Conservation (phyloP, 1,140 invertebrate genomes). For the Penaeus indicus region DNA sequence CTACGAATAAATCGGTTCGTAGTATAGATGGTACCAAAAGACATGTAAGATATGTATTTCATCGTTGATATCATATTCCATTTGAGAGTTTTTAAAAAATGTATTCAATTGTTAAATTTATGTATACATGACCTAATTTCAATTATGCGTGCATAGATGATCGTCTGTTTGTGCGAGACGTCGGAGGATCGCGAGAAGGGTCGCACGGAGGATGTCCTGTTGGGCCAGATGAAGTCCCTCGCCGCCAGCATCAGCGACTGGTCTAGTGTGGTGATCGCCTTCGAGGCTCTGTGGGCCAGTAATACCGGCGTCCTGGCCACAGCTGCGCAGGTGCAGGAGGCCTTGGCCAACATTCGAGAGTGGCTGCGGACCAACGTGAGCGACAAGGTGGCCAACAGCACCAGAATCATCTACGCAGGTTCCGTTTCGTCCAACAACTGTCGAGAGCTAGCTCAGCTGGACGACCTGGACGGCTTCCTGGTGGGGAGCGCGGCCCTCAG, state of each 20-base stretch:
- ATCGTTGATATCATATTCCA: too few species aligned
- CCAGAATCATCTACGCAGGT: constrained; percentile 97
- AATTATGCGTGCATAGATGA: constrained; percentile 7
- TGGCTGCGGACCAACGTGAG: constrained; percentile 89
- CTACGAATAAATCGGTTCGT: too few species aligned
- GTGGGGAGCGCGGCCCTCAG: constrained; percentile 97
- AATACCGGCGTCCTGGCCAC: constrained; percentile 95
- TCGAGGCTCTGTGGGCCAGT: constrained; percentile 55
- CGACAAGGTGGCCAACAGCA: constrained; percentile 77
- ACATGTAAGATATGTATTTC: too few species aligned
- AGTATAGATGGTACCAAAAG: too few species aligned
- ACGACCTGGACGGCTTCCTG: constrained; percentile 98
- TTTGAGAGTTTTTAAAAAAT: too few species aligned
- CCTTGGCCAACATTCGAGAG: constrained; percentile 83
- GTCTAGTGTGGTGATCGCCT: constrained; percentile 63
- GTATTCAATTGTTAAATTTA: neutral
- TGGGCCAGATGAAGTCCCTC: constrained; percentile 73
- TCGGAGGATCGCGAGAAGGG: constrained; percentile 20
- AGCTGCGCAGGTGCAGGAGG: constrained; percentile 74
- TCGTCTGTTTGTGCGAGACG: constrained; percentile 53
- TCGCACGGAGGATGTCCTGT: constrained; percentile 39
- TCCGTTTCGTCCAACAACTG: constrained; percentile 94
- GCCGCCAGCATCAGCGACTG: constrained; percentile 72
- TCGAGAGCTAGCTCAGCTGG: constrained; percentile 87
- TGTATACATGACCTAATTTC: neutral